Percentiles rank a stretch among this genome's conserved stretches.
Conservation (phyloP, 2,113 vertebrate genomes). For the Parus major region DNA sequence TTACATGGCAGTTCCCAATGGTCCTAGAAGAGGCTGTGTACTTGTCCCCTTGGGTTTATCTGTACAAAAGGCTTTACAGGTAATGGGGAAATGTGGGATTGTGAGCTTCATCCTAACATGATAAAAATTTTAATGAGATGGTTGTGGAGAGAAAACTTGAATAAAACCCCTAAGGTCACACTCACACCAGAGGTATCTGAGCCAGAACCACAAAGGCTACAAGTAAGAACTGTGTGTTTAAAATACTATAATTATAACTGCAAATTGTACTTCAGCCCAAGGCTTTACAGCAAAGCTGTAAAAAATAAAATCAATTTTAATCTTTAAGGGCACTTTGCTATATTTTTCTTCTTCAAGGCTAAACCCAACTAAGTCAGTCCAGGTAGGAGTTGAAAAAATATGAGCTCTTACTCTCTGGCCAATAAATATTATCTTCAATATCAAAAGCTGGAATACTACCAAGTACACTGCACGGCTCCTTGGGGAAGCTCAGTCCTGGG, state of each 20-base stretch:
- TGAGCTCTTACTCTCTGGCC: neutral
- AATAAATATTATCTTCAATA: slow-evolving; percentile 2
- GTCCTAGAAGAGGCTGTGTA: neutral
- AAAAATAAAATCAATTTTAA: slow-evolving; percentile 54
- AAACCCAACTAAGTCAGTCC: slow-evolving; percentile 17
- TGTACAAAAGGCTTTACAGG: neutral
- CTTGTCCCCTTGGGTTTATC: neutral
- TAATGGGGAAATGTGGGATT: neutral
- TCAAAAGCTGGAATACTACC: slow-evolving; percentile 34
- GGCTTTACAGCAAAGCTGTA: slow-evolving; percentile 47
- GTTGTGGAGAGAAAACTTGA: slow-evolving; percentile 19
- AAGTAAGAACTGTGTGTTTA: slow-evolving; percentile 16
- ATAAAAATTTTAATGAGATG: slow-evolving; percentile 17
- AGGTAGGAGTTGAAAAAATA: slow-evolving; percentile 28
- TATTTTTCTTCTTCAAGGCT: slow-evolving; percentile 30
- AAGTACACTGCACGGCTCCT: neutral
- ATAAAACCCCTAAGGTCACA: neutral
- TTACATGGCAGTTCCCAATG: neutral
- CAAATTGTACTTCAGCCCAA: slow-evolving; percentile 27
- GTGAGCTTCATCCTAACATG: neutral
- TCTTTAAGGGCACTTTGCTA: slow-evolving; percentile 37
- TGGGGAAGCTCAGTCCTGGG: neutral
- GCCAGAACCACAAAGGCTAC: neutral
- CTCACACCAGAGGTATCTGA: neutral
- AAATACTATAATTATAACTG: slow-evolving; percentile 27